phyloP scores from a whole-genome alignment of 2,888 invertebrate species.

The Drosophila yooni region DNA sequence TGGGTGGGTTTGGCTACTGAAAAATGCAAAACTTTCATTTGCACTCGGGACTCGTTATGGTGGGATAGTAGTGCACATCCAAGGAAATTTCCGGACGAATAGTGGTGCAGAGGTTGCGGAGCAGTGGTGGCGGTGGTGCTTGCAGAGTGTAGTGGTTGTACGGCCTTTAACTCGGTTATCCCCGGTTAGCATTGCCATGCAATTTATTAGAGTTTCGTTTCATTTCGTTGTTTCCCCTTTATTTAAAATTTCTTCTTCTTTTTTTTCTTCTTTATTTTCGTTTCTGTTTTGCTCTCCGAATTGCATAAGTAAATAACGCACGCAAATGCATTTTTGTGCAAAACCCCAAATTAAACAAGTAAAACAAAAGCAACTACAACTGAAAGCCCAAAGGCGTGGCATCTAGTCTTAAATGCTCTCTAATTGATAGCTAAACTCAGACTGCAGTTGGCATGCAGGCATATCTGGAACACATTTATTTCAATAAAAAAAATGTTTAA shows the following conservation, averaged over 20 bases:
- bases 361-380: slow-evolving; percentile 15
- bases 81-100: slow-evolving; percentile 36
- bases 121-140: not conserved
- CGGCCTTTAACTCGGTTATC: slow-evolving; percentile 72
- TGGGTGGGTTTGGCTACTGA: slow-evolving; percentile 57
- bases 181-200: slow-evolving; percentile 64
- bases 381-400: not conserved
- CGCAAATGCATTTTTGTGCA: slow-evolving; percentile 69
- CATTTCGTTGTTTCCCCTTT: slow-evolving; percentile 19
- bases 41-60: slow-evolving; percentile 65
- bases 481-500: not conserved
- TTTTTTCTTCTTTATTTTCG: slow-evolving; percentile 3
- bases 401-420: slow-evolving; percentile 30
- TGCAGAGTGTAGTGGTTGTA: slow-evolving; percentile 4
- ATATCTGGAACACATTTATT: not conserved
- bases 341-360: slow-evolving; percentile 57
- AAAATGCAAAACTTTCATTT: slow-evolving; percentile 77
- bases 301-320: slow-evolving; percentile 76
- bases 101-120: not conserved
- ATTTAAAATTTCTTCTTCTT: not conserved
- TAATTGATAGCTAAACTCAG: slow-evolving; percentile 11
- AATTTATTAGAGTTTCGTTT: slow-evolving; percentile 71
- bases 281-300: slow-evolving; percentile 19
- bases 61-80: not conserved
- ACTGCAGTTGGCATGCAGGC: not conserved